Evolutionary conservation across 2,797 vertebrate genomes (phyloP).

Genomic region (Neostethus bicornis): DNA sequence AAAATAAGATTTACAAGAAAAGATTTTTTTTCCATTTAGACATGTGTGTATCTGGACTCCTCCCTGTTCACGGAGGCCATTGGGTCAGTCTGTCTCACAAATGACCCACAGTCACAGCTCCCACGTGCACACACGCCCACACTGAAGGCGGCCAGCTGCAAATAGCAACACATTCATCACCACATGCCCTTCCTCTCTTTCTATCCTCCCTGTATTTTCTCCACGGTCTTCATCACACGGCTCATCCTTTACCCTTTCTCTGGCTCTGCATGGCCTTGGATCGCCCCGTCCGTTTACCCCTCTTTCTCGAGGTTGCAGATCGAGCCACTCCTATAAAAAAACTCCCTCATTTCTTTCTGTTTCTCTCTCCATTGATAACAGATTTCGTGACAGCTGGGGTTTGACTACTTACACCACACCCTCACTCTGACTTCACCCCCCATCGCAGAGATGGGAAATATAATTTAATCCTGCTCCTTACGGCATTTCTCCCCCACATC

Average conservation of each 20-base stretch:
- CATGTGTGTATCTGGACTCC: slow-evolving; percentile 37
- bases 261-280: slow-evolving; percentile 25
- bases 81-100: slow-evolving; percentile 65
- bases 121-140: slow-evolving; percentile 41
- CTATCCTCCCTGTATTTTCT: slow-evolving; percentile 46
- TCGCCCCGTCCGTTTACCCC: slow-evolving; percentile 45
- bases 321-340: slow-evolving; percentile 55
- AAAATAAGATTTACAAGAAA: no score
- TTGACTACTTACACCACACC: slow-evolving; percentile 39
- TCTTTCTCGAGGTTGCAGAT: slow-evolving; percentile 49
- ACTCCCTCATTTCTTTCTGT: slow-evolving; percentile 33
- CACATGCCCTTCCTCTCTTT: slow-evolving; percentile 51
- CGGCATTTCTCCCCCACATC: slow-evolving; percentile 43
- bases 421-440: slow-evolving; percentile 53
- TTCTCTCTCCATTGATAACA: slow-evolving; percentile 39
- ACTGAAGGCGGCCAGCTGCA: slow-evolving; percentile 43
- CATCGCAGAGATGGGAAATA: slow-evolving; percentile 35
- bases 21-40: slow-evolving; percentile 23
- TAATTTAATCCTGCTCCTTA: slow-evolving; percentile 53
- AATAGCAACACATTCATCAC: slow-evolving; percentile 75
- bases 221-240: slow-evolving; percentile 33
- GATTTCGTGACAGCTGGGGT: slow-evolving; percentile 52
- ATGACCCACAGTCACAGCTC: slow-evolving; percentile 58
- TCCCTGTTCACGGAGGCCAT: slow-evolving; percentile 37
- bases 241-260: slow-evolving; percentile 30